A percentile compares a stretch with the other conserved stretches of the same genome.
phyloP scores from a whole-genome alignment of 2,888 invertebrate species.

The Bimastos eiseni region DNA sequence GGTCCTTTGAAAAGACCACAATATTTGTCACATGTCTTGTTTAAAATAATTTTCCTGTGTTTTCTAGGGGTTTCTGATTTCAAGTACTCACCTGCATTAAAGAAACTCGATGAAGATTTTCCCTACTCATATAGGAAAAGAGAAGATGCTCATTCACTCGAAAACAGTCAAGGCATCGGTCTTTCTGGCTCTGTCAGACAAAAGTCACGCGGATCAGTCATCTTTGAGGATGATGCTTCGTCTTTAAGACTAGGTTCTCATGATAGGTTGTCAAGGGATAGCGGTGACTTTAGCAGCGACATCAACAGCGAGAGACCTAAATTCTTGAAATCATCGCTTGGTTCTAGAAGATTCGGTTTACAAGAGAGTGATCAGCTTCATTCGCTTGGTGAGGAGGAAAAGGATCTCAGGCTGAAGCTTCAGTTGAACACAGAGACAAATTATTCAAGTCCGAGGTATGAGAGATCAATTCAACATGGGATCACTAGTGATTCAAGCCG shows the following conservation, averaged over 20 bases:
- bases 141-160: neutral
- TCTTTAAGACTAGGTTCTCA: neutral
- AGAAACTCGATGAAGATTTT: neutral
- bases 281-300: neutral
- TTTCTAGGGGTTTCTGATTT: neutral
- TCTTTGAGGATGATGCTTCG: neutral
- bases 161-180: neutral
- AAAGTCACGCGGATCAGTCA: neutral
- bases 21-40: neutral
- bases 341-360: neutral
- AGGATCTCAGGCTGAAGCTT: neutral
- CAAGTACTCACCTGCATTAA: neutral
- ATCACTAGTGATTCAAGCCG: neutral
- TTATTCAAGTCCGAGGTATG: neutral
- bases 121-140: neutral
- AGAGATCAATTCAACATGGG: neutral
- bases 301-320: neutral
- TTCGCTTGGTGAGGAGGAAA: neutral
- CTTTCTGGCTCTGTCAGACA: neutral
- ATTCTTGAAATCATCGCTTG: conserved; percentile 1
- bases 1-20: neutral
- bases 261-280: neutral
- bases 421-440: neutral
- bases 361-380: neutral
- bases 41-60: neutral